Evolutionary conservation across 2,888 invertebrate genomes (phyloP).

Genomic region (Leptogaster cylindrica): DNA sequence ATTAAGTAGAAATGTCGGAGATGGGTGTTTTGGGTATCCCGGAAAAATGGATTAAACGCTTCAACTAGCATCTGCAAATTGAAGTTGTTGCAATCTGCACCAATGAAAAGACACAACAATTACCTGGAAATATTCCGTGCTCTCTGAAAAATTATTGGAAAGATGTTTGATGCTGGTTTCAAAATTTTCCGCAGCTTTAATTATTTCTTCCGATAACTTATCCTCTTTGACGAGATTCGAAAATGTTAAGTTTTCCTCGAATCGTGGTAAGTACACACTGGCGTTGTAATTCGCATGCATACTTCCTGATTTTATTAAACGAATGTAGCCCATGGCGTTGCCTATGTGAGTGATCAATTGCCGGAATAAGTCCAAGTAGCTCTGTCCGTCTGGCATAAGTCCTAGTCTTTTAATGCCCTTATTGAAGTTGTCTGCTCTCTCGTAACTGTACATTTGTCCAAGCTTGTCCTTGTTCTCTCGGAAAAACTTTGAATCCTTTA

Average conservation of each 20-base stretch:
- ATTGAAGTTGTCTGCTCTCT: constrained; percentile 92
- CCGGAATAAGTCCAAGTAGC: constrained; percentile 92
- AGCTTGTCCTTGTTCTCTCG: constrained; percentile 74
- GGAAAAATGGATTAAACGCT: constrained; percentile 89
- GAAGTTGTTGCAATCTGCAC: too few relatives aligned
- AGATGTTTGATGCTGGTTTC: constrained; percentile 80
- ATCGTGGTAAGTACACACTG: constrained; percentile 85
- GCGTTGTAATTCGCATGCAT: constrained; percentile 91
- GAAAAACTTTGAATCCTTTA: constrained; percentile 86
- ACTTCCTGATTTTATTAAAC: constrained; percentile 92
- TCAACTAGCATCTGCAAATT: constrained; percentile 76
- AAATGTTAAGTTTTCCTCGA: constrained; percentile 70
- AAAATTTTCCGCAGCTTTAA: constrained; percentile 73
- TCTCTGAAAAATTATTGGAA: constrained; percentile 83
- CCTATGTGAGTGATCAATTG: constrained; percentile 88
- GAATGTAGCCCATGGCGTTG: constrained; percentile 94
- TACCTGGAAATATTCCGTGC: constrained; percentile 81
- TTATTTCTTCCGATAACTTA: constrained; percentile 67
- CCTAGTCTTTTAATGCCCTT: constrained; percentile 89
- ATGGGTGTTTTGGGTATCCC: constrained; percentile 85
- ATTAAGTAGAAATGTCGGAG: constrained; percentile 91
- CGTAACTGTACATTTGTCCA: constrained; percentile 78
- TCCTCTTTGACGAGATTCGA: constrained; percentile 69
- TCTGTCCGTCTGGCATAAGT: constrained; percentile 78
- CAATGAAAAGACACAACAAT: neutral